Base-by-base conservation (phyloP, 2,888 invertebrate species). In the Eristalis pertinax region DNA sequence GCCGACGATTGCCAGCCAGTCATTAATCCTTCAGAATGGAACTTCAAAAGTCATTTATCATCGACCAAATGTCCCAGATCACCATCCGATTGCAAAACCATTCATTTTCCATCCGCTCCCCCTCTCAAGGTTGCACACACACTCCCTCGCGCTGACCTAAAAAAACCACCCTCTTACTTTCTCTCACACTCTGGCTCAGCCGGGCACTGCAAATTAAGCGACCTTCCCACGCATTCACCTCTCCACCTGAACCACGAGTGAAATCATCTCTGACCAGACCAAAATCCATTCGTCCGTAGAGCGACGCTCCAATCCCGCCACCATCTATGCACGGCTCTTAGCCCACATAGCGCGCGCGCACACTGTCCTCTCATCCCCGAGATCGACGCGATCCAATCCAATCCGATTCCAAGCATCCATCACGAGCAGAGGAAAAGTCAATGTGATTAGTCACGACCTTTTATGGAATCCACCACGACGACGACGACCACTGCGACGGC, bases 371-470 rank as follows among this genome's bases (percentile, higher is more conserved):
- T 74, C 43, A 56, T 50, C 65, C 58, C 60, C 84, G 26, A 50
- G 19, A 50, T 50, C 50, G 19, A n/a, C 19, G 19, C 50, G 50
- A 50, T 50, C 50, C 19, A 50, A 50, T 50, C 50, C 50, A 50
- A 50, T 50, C 50, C 50, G 50, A 50, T 50, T 81, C 73, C 82
- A 68, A 86, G 63, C 78, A 82, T 78, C 86, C 86, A 86, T 86
- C 86, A 86, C 86, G 82, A 86, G 75, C 70, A 69, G 63, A 84
- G 83, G 84, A 89, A 89, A 89, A 89, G 85, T 86, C 79, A 83
- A 75, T 88, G 89, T 89, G 89, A 89, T 89, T 89, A 89, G 89
- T 85, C 89, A 89, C 89, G 89, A 89, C 89, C 89, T 89, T 89
- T 89, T 89, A 89, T 89, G 89, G 89, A 89, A 88, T 89, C 89